phyloP scores from a whole-genome alignment of 2,797 vertebrate genomes.

The Halcyon leucocephala region DNA sequence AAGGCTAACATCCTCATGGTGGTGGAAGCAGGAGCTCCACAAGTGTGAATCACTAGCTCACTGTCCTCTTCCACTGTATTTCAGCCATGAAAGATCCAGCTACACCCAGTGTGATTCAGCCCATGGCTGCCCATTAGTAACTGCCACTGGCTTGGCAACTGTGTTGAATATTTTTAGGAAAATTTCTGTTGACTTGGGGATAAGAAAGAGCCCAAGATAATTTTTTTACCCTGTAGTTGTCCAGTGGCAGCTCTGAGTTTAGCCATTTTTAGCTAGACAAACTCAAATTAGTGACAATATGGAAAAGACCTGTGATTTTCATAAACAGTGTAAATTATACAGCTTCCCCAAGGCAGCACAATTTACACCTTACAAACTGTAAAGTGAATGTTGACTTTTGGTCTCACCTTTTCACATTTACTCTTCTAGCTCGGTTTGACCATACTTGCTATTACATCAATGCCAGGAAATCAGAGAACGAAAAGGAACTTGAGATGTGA shows the following conservation, averaged over 20 bases:
- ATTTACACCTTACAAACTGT: not conserved
- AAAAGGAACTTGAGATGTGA: not conserved
- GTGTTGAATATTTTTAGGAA: not conserved
- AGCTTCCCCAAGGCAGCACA: not conserved
- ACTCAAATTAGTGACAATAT: accelerated
- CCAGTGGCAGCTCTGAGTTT: not conserved
- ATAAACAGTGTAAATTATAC: not conserved
- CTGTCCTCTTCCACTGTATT: not conserved
- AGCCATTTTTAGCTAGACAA: not conserved
- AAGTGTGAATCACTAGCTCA: not conserved
- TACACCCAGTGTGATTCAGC: not conserved
- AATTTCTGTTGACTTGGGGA: not conserved
- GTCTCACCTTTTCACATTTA: not conserved
- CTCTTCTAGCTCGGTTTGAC: not conserved
- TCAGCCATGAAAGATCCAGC: not conserved
- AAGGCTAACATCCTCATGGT: not conserved
- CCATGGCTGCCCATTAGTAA: not conserved
- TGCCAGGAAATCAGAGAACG: not conserved
- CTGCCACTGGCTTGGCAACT: not conserved
- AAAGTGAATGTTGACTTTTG: not conserved
- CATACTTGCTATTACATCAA: not conserved
- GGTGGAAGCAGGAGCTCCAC: not conserved
- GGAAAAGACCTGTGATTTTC: not conserved
- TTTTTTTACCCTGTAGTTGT: not conserved
- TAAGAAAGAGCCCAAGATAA: not conserved